Evolutionary conservation across 64 coral and sea anemone species (phyloP), one percentile per base, ranked within the genome.

Genomic region (Montipora cactus): DNA sequence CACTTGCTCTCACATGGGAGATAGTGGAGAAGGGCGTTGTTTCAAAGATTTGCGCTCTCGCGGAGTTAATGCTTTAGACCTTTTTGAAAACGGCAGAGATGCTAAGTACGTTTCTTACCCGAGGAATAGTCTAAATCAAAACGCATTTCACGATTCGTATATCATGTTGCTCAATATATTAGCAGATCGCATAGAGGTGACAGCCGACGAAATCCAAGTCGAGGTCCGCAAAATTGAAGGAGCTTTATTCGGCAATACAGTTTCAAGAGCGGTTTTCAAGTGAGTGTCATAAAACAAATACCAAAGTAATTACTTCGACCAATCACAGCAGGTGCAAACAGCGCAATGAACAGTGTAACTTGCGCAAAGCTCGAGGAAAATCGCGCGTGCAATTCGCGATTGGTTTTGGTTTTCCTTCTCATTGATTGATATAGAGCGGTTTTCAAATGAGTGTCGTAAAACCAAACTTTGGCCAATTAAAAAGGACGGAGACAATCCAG

Each of bases 101-200:
- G 50, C 18, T 25, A 92, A 74, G 62, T 93, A 93, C 46, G 61
- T 88, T 48, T 25, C 21, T 7, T 88, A 93, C 67, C 49, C 48
- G 3, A 16, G 5, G 0, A 55, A 66, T 5, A 22, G 46, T 49
- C 18, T 57, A 0, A 58, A 78, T 49, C 57, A 77, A 5, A 48
- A 78, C 55, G 11, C 76, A 11, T 52, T 55, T 88, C 92, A 79
- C 23, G 47, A 45, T 15, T 93, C 84, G 0, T 88, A 68, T 16
- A 49, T 23, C n/a, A 71, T 21, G 48, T 51, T 93, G 8, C 48
- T 93, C 0, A 51, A 20, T 3, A 66, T 88, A 15, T 59, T 93
- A 62, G 75, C 92, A 18, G 66, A 79, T 50, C 83, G 72, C 61
- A 80, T 93, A 13, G 92, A 88, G 20, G 48, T 87, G 72, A 88